Base-by-base conservation (phyloP, 1,140 invertebrate species). In the Tetramorium simillimum region DNA sequence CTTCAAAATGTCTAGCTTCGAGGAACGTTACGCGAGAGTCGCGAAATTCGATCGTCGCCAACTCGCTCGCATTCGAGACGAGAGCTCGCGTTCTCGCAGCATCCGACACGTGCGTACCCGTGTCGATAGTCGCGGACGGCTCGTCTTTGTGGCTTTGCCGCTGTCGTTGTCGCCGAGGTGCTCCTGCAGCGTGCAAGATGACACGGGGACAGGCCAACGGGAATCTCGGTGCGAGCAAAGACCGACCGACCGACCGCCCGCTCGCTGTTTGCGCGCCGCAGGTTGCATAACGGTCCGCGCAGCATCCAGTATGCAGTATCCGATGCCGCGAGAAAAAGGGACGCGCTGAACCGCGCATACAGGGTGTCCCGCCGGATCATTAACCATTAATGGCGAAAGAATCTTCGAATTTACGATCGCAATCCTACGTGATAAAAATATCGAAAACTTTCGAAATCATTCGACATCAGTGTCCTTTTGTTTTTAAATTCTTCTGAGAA, bases 201-300 rank as follows among this genome's bases (percentile, higher is more conserved):
- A 85, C 69, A 72, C 86, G 85, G 5, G 75, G 88, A 89, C 89
- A 85, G 73, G 56, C 21, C 88, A 90, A 90, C 88, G 89, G 88
- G 88, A 90, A 89, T 85, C 86, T 62, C 58, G 80, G 33, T 75
- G 73, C 78, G 80, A 85, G 84, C 82, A 73, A 90, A 89, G 88
- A 89, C 88, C 89, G 78, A 37, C 49, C 46, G 46, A 21, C 46
- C 33, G 82, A 0, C 43, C 33, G 63, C 43, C 24, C 43, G 73
- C 49, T 49, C 81, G 81, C 49, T 85, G 88, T 58, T 88, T 80
- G 58, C 70, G 70, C 60, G 85, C 75, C 75, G 88, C 86, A 89
- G 89, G 89, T 91, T 91, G 90, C 89, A 91, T 91, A 91, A 91
- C 90, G 90, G 90, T 91, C 33, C 89, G 51, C 62, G 16, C 89